phyloP scores from a whole-genome alignment of 2,888 invertebrate genomes.

The Nomada goodeniana region DNA sequence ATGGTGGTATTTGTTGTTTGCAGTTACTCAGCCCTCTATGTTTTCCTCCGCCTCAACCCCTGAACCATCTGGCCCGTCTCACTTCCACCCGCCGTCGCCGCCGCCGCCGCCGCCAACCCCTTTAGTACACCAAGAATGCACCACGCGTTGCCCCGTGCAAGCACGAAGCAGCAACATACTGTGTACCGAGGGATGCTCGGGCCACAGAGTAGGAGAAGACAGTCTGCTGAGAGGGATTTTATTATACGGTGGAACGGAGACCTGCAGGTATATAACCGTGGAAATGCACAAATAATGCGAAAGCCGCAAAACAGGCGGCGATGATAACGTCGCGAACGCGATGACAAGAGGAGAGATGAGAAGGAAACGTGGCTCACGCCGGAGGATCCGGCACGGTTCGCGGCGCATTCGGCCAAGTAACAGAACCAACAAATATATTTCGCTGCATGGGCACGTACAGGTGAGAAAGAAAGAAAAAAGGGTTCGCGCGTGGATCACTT shows the following conservation, averaged over 20 bases:
- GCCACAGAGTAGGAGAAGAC: constrained; percentile 35
- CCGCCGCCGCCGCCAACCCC: not conserved
- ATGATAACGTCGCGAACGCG: constrained; percentile 64
- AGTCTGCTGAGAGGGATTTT: constrained; percentile 67
- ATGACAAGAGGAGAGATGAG: constrained; percentile 42
- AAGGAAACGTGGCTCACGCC: constrained; percentile 34
- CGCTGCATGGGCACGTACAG: constrained; percentile 22
- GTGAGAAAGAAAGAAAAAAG: not conserved
- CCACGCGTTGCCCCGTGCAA: constrained; percentile 59
- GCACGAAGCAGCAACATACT: constrained; percentile 50
- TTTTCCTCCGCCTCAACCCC: constrained; percentile 48
- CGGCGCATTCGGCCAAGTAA: not conserved
- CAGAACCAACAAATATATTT: constrained; percentile 32
- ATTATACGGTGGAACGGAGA: constrained; percentile 65
- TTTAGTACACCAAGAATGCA: constrained; percentile 41
- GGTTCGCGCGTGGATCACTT: not conserved
- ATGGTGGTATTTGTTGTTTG: constrained; percentile 76
- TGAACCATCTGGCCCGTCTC: not conserved
- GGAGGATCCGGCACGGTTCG: constrained; percentile 14
- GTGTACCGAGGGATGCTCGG: constrained; percentile 41
- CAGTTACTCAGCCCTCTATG: constrained; percentile 74
- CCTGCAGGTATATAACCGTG: constrained; percentile 62
- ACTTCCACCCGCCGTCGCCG: not conserved
- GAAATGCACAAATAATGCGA: constrained; percentile 69
- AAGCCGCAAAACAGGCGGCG: constrained; percentile 60